These are phyloP conservation scores for Fratercula arctica DNA, from an alignment of 2,797 vertebrate genomes.

Conservation along the genomic window DNA sequence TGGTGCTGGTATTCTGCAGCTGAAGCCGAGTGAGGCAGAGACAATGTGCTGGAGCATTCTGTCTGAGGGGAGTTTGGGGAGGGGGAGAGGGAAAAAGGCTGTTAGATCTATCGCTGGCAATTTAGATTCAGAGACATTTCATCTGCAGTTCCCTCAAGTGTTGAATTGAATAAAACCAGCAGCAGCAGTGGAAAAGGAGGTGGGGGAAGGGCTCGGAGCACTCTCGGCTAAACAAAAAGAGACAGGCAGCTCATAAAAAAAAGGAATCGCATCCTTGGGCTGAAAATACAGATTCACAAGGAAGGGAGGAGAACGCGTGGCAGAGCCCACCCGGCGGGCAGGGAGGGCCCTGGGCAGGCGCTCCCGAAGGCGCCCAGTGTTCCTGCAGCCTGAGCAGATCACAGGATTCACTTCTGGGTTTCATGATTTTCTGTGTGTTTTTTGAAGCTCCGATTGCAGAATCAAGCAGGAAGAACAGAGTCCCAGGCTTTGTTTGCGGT, in stretches of 20 bases:
- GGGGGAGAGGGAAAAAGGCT: slow-evolving; percentile 72
- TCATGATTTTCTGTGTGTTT: not conserved
- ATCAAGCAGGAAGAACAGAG: not conserved
- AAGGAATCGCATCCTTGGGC: slow-evolving; percentile 58
- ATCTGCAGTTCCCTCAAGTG: slow-evolving; percentile 91
- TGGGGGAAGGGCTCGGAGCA: slow-evolving; percentile 71
- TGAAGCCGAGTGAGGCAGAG: not conserved
- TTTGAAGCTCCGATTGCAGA: not conserved
- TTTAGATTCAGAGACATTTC: slow-evolving; percentile 88
- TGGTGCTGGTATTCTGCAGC: not conserved
- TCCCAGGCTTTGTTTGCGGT: not conserved
- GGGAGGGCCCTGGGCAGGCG: not conserved
- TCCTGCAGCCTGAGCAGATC: not conserved
- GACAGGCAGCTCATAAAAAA: slow-evolving; percentile 69
- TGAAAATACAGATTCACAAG: slow-evolving; percentile 44
- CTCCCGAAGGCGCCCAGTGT: not conserved
- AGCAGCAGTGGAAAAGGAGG: slow-evolving; percentile 41
- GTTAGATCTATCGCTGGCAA: slow-evolving; percentile 88
- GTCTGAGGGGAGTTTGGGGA: not conserved
- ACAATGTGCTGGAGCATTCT: not conserved
- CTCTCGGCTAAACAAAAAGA: slow-evolving; percentile 68
- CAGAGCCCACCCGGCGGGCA: not conserved
- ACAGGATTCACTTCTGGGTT: not conserved
- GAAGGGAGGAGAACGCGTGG: not conserved
- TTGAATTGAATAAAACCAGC: slow-evolving; percentile 86